Evolutionary conservation across 1,140 invertebrate genomes (phyloP).

Genomic region (Drosophila lacteicornis): DNA sequence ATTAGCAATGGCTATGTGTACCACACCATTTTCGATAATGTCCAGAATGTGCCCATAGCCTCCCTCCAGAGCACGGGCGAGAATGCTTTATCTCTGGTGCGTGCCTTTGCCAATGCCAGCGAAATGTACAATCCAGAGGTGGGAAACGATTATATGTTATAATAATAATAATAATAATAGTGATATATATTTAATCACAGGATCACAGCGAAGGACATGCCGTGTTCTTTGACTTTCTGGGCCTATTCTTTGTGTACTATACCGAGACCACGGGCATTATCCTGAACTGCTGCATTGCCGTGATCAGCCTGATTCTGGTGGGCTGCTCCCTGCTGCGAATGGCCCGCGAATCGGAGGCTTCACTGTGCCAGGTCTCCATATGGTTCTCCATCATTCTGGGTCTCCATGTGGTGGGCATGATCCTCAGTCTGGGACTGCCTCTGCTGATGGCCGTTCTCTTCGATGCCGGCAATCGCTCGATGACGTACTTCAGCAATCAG

Average conservation of each 20-base stretch:
- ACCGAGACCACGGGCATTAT: slow-evolving; percentile 86
- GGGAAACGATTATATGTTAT: not conserved
- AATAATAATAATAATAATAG: too few relatives aligned
- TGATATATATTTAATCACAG: slow-evolving; percentile 47
- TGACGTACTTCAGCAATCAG: slow-evolving; percentile 89
- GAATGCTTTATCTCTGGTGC: slow-evolving; percentile 89
- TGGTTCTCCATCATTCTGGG: slow-evolving; percentile 65
- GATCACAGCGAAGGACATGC: slow-evolving; percentile 86
- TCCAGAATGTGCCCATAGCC: slow-evolving; percentile 90
- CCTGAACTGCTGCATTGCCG: slow-evolving; percentile 87
- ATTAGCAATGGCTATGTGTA: slow-evolving; percentile 96
- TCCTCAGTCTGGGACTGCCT: slow-evolving; percentile 85
- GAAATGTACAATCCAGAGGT: slow-evolving; percentile 86
- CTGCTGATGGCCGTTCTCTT: slow-evolving; percentile 85
- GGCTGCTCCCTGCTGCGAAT: slow-evolving; percentile 79
- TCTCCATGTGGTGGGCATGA: slow-evolving; percentile 66
- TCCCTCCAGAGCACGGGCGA: slow-evolving; percentile 93
- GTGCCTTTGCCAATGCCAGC: slow-evolving; percentile 87
- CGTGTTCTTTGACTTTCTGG: slow-evolving; percentile 92
- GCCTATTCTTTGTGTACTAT: slow-evolving; percentile 89
- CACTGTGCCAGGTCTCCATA: slow-evolving; percentile 40
- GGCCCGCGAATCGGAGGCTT: slow-evolving; percentile 41
- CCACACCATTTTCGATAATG: slow-evolving; percentile 93
- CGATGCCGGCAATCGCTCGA: slow-evolving; percentile 85
- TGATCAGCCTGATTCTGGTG: slow-evolving; percentile 82